Evolutionary conservation across 1,140 invertebrate genomes (phyloP).

Genomic region (Brevipalpus yothersi): DNA sequence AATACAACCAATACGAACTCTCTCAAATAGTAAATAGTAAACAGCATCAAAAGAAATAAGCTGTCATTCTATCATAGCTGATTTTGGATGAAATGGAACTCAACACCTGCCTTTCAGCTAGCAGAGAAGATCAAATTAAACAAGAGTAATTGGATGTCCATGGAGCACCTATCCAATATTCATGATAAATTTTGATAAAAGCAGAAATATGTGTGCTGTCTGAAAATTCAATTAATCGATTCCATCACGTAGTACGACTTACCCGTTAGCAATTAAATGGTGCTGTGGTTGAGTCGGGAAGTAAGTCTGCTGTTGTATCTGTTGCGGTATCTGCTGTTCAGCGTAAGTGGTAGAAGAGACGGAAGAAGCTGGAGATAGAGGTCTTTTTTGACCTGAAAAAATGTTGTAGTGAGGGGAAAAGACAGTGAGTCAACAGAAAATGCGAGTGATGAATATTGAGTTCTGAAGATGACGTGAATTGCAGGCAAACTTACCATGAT

Average conservation of each 20-base stretch:
- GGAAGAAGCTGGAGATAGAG: conserved; percentile 1
- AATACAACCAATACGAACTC: no score
- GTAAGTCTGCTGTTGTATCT: not conserved
- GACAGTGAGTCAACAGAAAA: not conserved
- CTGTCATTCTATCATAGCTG: no score
- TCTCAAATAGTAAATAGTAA: no score
- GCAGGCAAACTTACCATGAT: not conserved
- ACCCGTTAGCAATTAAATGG: not conserved
- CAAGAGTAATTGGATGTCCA: no score
- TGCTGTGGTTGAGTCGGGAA: not conserved
- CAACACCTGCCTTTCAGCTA: no score
- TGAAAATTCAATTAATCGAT: no score
- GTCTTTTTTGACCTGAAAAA: conserved; percentile 1
- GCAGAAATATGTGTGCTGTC: no score
- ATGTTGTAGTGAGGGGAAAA: not conserved
- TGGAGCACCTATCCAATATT: no score
- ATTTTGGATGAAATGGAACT: no score
- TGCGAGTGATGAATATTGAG: not conserved
- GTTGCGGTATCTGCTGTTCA: not conserved
- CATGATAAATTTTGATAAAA: no score
- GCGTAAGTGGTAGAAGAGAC: not conserved
- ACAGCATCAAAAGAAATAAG: no score
- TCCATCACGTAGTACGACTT: not conserved
- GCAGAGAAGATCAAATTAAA: no score
- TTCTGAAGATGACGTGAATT: not conserved